phyloP scores from a whole-genome alignment of 1,140 invertebrate species.

The Pogonus chalceus region DNA sequence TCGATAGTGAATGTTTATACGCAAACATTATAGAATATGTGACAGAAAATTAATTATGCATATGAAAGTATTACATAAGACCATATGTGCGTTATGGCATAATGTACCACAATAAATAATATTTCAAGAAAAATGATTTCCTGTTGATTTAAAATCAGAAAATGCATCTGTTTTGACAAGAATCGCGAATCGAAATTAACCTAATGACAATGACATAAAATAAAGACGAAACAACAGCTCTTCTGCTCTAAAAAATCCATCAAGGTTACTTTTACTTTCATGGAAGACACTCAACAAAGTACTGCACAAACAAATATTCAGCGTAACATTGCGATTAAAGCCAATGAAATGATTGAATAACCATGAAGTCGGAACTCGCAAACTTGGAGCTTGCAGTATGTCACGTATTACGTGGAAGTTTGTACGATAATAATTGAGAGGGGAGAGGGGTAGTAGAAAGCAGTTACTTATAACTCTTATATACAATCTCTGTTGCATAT shows the following conservation, averaged over 20 bases:
- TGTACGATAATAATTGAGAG: slow-evolving; percentile 4
- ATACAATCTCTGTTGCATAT: slow-evolving; percentile 10
- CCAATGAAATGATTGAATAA: not conserved
- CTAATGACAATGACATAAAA: not conserved
- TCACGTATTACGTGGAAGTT: slow-evolving; percentile 14
- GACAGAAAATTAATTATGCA: too few relatives aligned
- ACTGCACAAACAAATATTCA: not conserved
- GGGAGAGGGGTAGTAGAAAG: slow-evolving; percentile 16
- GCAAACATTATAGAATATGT: too few relatives aligned
- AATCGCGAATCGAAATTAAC: not conserved
- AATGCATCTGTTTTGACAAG: too few relatives aligned
- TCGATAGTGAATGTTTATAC: too few relatives aligned
- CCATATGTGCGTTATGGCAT: too few relatives aligned
- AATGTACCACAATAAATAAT: too few relatives aligned
- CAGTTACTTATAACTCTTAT: slow-evolving; percentile 16
- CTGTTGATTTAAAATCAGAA: too few relatives aligned
- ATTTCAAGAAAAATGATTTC: too few relatives aligned
- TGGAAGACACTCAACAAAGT: not conserved
- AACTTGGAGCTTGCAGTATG: slow-evolving; percentile 12
- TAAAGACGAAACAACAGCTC: not conserved
- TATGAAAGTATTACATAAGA: too few relatives aligned
- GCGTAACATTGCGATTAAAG: not conserved
- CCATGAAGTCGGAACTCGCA: not conserved
- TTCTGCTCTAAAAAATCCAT: not conserved
- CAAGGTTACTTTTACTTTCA: not conserved